A percentile compares a stretch with the other conserved stretches of the same genome.
These are phyloP conservation scores for Chrosomus eos DNA, from an alignment of 2,797 vertebrate species.

Conservation along the genomic window DNA sequence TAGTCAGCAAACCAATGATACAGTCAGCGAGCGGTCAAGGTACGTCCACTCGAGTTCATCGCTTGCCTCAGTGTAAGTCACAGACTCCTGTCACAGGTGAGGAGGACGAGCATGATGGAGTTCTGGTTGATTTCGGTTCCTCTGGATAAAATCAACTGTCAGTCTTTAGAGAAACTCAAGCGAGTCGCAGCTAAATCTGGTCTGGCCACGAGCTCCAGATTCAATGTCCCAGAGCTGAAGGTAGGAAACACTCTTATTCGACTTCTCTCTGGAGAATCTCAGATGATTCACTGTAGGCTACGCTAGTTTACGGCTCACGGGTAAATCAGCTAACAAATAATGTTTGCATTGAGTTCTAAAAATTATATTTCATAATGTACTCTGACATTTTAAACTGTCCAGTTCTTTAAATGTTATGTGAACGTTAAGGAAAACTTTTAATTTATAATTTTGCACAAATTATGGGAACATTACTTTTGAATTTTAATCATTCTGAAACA, in stretches of 20 bases:
- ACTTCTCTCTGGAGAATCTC: not conserved
- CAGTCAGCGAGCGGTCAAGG: slow-evolving; percentile 12
- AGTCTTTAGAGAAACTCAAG: slow-evolving; percentile 88
- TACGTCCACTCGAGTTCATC: not conserved
- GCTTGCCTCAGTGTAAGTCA: slow-evolving; percentile 23
- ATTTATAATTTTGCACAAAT: too few species aligned
- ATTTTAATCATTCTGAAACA: too few species aligned
- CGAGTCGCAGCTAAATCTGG: slow-evolving; percentile 83
- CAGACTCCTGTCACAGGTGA: slow-evolving; percentile 45
- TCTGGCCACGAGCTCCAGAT: slow-evolving; percentile 85
- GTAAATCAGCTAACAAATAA: not conserved
- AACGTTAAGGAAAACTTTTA: too few species aligned
- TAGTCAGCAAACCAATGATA: slow-evolving; percentile 40
- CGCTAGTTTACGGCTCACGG: not conserved
- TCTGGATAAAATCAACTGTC: slow-evolving; percentile 87
- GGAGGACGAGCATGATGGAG: slow-evolving; percentile 76
- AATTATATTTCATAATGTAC: not conserved
- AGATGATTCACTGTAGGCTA: too few species aligned
- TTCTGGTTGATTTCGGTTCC: slow-evolving; percentile 95
- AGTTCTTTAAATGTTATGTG: too few species aligned
- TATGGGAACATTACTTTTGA: too few species aligned
- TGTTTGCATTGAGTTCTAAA: too few species aligned
- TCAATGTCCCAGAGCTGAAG: slow-evolving; percentile 94
- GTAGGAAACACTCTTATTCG: slow-evolving; percentile 69
- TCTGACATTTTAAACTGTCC: too few species aligned